phyloP scores from a whole-genome alignment of 2,113 vertebrate species.

The Phalacrocorax carbo region DNA sequence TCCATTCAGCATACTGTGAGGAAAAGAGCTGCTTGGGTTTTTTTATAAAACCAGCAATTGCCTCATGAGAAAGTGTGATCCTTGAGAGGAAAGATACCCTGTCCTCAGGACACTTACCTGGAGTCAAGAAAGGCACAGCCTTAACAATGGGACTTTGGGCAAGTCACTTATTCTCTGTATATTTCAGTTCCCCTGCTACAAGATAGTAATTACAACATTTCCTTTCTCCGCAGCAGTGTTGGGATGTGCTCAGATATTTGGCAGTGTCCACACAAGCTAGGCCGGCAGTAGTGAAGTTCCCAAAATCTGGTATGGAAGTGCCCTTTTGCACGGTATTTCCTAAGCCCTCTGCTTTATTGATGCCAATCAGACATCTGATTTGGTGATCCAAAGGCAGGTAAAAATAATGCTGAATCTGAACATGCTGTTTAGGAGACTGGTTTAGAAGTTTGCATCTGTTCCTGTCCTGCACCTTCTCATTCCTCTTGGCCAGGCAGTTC shows the following conservation, averaged over 20 bases:
- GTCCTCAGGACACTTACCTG: not conserved
- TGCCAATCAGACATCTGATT: not conserved
- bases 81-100: not conserved
- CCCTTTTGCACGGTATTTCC: not conserved
- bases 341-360: not conserved
- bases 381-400: not conserved
- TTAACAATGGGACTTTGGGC: not conserved
- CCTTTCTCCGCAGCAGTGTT: not conserved
- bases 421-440: not conserved
- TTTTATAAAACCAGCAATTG: not conserved
- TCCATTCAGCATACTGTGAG: not conserved
- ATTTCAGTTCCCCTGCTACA: not conserved
- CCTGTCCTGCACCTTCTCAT: not conserved
- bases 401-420: not conserved
- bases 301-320: not conserved
- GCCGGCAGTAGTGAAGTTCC: not conserved
- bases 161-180: not conserved
- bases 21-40: not conserved
- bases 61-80: not conserved
- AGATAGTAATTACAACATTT: not conserved
- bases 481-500: not conserved
- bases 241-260: not conserved
- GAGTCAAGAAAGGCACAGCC: not conserved
- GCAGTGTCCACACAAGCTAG: not conserved
- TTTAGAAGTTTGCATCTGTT: not conserved